Conservation (phyloP, 2,797 vertebrate genomes). For the Syncerus caffer region DNA sequence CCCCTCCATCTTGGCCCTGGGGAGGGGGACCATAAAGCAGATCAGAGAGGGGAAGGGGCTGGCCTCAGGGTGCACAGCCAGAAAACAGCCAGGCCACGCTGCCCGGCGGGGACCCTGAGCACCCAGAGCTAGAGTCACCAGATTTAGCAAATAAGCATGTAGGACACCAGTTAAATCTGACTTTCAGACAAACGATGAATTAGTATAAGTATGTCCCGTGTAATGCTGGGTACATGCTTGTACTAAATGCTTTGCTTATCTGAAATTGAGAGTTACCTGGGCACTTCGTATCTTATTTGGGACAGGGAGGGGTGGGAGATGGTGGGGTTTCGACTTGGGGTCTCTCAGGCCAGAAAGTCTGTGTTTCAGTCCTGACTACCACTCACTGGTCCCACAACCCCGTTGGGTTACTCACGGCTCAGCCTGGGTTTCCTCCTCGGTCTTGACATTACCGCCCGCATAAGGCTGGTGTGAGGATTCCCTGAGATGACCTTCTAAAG, state of each 20-base stretch:
- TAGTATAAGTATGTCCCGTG: not conserved
- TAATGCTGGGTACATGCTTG: not conserved
- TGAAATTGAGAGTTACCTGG: not conserved
- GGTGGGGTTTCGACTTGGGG: not conserved
- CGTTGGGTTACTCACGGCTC: not conserved
- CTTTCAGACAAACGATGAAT: not conserved
- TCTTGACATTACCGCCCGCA: rapidly evolving
- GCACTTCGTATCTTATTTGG: not conserved
- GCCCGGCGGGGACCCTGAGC: not conserved
- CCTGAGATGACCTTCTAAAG: not conserved
- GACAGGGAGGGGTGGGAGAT: not conserved
- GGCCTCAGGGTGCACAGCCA: not conserved
- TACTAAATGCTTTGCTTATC: not conserved
- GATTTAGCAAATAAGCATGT: not conserved
- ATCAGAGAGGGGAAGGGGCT: not conserved
- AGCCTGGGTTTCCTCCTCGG: not conserved
- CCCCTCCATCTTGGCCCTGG: not conserved
- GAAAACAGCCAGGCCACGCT: not conserved
- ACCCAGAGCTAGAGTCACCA: not conserved
- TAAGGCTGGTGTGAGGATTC: not conserved
- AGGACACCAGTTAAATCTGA: not conserved
- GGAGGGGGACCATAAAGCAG: not conserved
- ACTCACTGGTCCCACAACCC: not conserved
- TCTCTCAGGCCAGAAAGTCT: not conserved
- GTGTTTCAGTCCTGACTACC: not conserved